Evolutionary conservation across 2,113 vertebrate species (phyloP), one percentile per base, ranked within the genome.

Genomic region (Rhinogobius similis): DNA sequence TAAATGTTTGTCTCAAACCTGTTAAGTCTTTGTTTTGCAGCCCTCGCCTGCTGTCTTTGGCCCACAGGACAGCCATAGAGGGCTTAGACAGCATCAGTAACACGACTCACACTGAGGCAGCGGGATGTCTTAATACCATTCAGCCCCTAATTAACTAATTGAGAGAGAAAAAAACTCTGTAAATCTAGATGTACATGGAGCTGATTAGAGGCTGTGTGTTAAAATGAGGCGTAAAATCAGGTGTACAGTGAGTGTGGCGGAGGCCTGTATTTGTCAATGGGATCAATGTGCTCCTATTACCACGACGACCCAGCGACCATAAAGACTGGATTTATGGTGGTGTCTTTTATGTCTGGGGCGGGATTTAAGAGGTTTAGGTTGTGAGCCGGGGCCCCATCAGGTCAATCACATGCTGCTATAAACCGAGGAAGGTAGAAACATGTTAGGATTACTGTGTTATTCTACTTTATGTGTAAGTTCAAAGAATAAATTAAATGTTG

Each of bases 101-200:
- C 78, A 63, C n/a, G n/a, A n/a, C n/a, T 77, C 75, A 39, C 75
- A 59, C 50, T 5, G 18, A 70, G 80, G 71, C 82, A 82, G 84
- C 72, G 20, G 78, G 82, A 82, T 77, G 73, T 82, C 81, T 83
- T 87, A 74, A 85, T 84, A 69, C 87, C 80, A 83, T 86, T 90
- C 83, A 87, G 72, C 55, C 4, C 52, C 83, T 84, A 86, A 90
- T 90, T 87, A 87, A 86, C 84, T 86, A 85, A 87, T 85, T 86
- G 80, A 84, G 85, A 85, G 65, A 32, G 20, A 36, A 81, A 39
- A 0, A 56, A 81, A 76, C 86, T 82, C 84, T 75, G 56, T 79
- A 78, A 89, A 85, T 79, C 73, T 66, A 48, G 65, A 63, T n/a
- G 75, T 24, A 75, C 71, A 82, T 85, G 71, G 70, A 70, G 83